A percentile compares a stretch with the other conserved stretches of the same genome.
Evolutionary conservation across 2,888 invertebrate species (phyloP).

Genomic region (Encarsia formosa): DNA sequence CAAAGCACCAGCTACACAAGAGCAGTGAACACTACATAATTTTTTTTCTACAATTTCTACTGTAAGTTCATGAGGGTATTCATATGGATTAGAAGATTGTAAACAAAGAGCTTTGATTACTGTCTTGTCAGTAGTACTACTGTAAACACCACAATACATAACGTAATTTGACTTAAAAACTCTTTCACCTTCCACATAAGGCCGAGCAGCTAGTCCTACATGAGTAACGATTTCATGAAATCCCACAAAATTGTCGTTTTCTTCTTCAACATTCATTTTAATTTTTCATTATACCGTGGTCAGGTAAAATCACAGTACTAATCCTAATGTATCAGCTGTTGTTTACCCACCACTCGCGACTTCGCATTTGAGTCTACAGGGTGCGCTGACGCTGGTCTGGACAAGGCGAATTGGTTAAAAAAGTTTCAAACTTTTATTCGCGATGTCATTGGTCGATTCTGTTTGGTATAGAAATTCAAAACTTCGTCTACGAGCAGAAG

Average conservation of each 20-base stretch:
- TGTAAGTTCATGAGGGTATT: not conserved
- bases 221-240: not conserved
- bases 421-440: too few species aligned
- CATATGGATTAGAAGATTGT: not conserved
- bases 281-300: too few species aligned
- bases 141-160: not conserved
- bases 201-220: not conserved
- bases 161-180: not conserved
- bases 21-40: not conserved
- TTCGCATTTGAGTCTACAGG: too few species aligned
- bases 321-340: too few species aligned
- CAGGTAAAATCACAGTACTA: too few species aligned
- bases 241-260: not conserved
- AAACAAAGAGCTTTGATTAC: not conserved
- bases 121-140: not conserved
- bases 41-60: not conserved
- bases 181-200: not conserved
- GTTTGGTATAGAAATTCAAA: too few species aligned
- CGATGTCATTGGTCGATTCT: too few species aligned
- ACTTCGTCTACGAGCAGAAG: too few species aligned
- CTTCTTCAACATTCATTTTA: too few species aligned
- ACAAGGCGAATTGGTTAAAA: too few species aligned
- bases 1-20: not conserved
- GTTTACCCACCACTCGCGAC: too few species aligned
- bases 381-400: too few species aligned